Evolutionary conservation across 2,113 vertebrate genomes (phyloP), one percentile per base, ranked within the genome.

Genomic region (Sminthopsis crassicaudata): DNA sequence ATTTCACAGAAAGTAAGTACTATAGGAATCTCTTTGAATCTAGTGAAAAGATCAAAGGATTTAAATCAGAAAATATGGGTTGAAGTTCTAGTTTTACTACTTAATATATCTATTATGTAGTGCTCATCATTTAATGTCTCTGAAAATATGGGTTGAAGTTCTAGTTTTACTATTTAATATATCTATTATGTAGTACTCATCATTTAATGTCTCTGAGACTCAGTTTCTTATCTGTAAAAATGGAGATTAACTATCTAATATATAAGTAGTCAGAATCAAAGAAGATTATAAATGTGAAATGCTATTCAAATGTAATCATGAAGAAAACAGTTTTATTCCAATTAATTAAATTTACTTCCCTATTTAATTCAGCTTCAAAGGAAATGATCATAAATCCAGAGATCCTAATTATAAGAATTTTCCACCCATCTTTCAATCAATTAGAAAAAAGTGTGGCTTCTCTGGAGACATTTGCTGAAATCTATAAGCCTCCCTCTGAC

Each of bases 291-390:
- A 42, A 84, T 84, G 67, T 84, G 67, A 84, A 84, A 84, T 84
- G 67, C n/a, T 84, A 23, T 84, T 84, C 67, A 84, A 36, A 42
- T 84, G 67, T 84, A 42, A 84, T 42, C 67, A 84, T 42, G 67
- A 93, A 52, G 92, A 95, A 92, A 92, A 46, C 92, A 93, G 90
- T 57, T 90, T 7, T 94, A 22, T 12, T 52, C 12, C 46, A 57
- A 89, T 96, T 90, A 57, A 94, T 91, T 67, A 90, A 94, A 90
- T 55, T 90, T 89, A 53, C 36, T 46, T 94, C 46, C 12, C 16
- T 92, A 93, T 95, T 91, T 90, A 97, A 95, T 94, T 88, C 91
- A 93, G 2, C 92, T 95, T 67, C 94, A 53, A 90, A 91, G 50
- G 55, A 91, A 84, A 93, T 89, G 22, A 57, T 7, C 46, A 92